These are phyloP conservation scores for Drosophila cardini DNA, from an alignment of 1,140 invertebrate genomes.

Conservation along the genomic window DNA sequence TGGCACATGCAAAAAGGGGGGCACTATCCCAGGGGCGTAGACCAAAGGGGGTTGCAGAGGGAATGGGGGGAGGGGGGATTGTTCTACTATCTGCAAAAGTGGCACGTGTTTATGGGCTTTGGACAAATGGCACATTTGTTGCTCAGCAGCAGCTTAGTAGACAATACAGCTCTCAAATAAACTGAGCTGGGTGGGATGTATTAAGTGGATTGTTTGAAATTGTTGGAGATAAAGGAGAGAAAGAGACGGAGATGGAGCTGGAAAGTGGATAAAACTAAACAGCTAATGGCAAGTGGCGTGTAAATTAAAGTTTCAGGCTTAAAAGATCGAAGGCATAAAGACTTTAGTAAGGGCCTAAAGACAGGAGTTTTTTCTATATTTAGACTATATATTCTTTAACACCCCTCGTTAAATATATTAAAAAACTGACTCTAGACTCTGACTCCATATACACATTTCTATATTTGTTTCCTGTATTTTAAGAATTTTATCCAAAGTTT, in stretches of 20 bases:
- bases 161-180: constrained; percentile 22
- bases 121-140: constrained; percentile 61
- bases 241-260: background rate
- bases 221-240: background rate
- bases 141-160: constrained; percentile 44
- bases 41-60: background rate
- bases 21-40: background rate
- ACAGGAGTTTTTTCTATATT: no score
- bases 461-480: no score
- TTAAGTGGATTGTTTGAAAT: constrained; percentile 23
- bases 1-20: constrained; percentile 54
- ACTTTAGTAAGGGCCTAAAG: no score
- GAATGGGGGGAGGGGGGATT: background rate
- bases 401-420: no score
- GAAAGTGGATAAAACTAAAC: constrained; percentile 3
- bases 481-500: no score
- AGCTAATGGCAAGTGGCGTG: constrained; percentile 1
- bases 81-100: constrained; percentile 47
- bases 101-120: constrained; percentile 77
- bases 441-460: no score
- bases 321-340: no score
- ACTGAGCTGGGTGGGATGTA: background rate
- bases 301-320: no score
- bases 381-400: no score
- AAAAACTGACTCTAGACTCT: no score